Evolutionary conservation across 2,797 vertebrate species (phyloP), one percentile per base, ranked within the genome.

Genomic region (Halcyon smyrnensis): DNA sequence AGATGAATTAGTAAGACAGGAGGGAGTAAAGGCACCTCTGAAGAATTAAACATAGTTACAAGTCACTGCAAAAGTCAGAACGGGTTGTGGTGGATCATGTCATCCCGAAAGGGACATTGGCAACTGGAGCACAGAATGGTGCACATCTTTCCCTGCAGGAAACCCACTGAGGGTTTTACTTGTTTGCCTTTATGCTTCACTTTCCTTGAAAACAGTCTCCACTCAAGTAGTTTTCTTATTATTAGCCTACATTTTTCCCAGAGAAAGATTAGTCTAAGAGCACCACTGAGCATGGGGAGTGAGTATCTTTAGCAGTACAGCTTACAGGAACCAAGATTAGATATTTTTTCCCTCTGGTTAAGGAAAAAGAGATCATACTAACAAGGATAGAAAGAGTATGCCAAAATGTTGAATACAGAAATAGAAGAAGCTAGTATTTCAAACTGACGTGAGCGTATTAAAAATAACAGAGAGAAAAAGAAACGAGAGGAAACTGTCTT

Each of bases 321-420:
- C 16, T 90, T 69, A 37, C 50, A 86, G 25, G 28, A 93, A 91
- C 21, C 21, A 36, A 77, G 43, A 91, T 76, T 27, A 87, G 75
- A 36, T 30, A 4, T 45, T 86, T 90, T 84, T 60, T 6, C 36
- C 46, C 68, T 77, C 51, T 62, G 43, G 56, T 73, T 86, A 90
- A 92, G 46, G 70, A 84, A 94, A 88, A 48, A 73, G 39, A 90
- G 80, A 91, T 78, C 30, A 75, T 84, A 90, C 80, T 88, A 96
- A 87, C 23, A 73, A 48, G 57, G 51, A 93, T 5, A 81, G 86
- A 86, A 94, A 48, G 63, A 87, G 27, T 50, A 90, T 37, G 69
- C 67, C 90, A 95, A 91, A 84, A 80, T 62, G 37, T 0, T 64
- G 45, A 78, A 57, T 11, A 71, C 54, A 81, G 74, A 94, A 95